Evolutionary conservation across 2,113 vertebrate species (phyloP).

Genomic region (human): GRCh38 chr5:7627001-7627500

Average conservation of each 20-base stretch:
- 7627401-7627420: rapidly evolving
- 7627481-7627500: not conserved
- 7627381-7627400: not conserved
- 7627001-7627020: rapidly evolving
- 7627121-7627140: not conserved
- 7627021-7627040: rapidly evolving
- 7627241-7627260: rapidly evolving
- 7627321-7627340: not conserved
- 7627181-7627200: rapidly evolving
- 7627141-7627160: rapidly evolving
- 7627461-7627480: not conserved
- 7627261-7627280: rapidly evolving
- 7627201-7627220: rapidly evolving
- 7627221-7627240: rapidly evolving
- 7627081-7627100: no score
- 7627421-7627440: not conserved
- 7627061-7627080: no score
- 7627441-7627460: rapidly evolving
- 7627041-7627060: not conserved
- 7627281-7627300: rapidly evolving
- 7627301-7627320: not conserved
- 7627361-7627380: rapidly evolving
- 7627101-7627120: rapidly evolving
- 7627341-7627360: no score
- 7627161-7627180: not conserved